These are phyloP conservation scores for Rhinogobio ventralis DNA, from an alignment of 2,797 vertebrate species.

Conservation along the genomic window DNA sequence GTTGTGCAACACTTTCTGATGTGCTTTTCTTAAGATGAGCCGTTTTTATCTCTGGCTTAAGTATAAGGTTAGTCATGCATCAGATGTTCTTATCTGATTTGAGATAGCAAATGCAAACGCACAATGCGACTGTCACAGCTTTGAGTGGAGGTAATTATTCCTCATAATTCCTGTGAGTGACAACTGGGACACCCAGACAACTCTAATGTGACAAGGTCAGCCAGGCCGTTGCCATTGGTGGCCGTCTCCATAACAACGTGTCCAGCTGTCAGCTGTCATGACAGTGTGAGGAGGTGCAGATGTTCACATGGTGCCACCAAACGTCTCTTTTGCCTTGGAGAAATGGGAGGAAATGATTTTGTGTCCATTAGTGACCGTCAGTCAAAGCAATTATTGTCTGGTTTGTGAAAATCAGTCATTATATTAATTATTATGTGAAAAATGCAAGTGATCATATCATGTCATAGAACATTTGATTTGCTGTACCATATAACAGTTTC, in stretches of 20 bases:
- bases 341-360: background rate
- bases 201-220: constrained; percentile 26
- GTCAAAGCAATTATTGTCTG: constrained; percentile 21
- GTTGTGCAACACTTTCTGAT: background rate
- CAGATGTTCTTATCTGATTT: background rate
- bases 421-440: background rate
- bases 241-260: constrained; percentile 19
- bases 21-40: background rate
- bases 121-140: background rate
- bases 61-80: background rate
- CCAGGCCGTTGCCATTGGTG: background rate
- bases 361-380: background rate
- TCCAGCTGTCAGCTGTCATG: constrained; percentile 38
- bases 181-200: background rate
- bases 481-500: background rate
- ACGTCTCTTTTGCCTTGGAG: background rate
- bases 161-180: constrained; percentile 27
- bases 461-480: background rate
- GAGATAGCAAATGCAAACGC: background rate
- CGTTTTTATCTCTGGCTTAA: background rate
- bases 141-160: constrained; percentile 13
- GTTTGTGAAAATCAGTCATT: background rate
- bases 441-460: background rate
- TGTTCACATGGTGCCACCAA: constrained; percentile 15
- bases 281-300: constrained; percentile 20